Percentiles rank a stretch among this genome's conserved stretches.
Evolutionary conservation across 37 sponge, comb jelly and placozoan genomes (phyloP).

Genomic region (Chondrilla cf. caribensis): DNA sequence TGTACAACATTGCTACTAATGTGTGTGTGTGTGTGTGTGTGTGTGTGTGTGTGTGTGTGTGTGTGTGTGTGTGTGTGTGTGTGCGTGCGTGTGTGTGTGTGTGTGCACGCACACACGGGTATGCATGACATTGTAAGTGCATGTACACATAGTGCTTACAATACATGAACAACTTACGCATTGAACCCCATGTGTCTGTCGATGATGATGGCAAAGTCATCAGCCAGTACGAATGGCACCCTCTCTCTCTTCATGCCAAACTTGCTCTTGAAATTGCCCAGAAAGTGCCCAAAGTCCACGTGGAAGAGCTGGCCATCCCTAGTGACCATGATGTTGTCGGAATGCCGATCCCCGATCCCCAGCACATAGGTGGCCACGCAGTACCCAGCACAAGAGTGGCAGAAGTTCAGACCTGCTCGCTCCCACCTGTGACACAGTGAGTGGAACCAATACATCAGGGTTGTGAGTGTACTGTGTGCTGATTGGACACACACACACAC

Average conservation of each 20-base stretch:
- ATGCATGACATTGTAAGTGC: too few species aligned
- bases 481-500: neutral
- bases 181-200: slow-evolving; percentile 81
- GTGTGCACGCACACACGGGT: too few species aligned
- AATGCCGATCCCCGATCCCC: slow-evolving; percentile 95
- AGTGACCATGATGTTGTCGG: slow-evolving; percentile 94
- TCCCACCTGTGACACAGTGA: too few species aligned
- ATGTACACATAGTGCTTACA: too few species aligned
- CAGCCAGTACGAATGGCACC: slow-evolving; percentile 91
- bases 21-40: too few species aligned
- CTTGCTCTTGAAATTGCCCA: slow-evolving; percentile 95
- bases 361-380: slow-evolving; percentile 97
- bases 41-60: too few species aligned
- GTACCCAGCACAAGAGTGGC: slow-evolving; percentile 91
- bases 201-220: slow-evolving; percentile 90
- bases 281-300: slow-evolving; percentile 95
- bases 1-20: too few species aligned
- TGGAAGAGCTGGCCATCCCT: slow-evolving; percentile 87
- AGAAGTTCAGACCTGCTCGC: slow-evolving; percentile 82
- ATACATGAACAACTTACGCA: too few species aligned
- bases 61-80: too few species aligned
- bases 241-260: slow-evolving; percentile 92
- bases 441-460: neutral
- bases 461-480: neutral
- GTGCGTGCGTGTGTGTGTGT: too few species aligned